phyloP scores from a whole-genome alignment of 2,113 vertebrate species.

The Lates calcarifer region DNA sequence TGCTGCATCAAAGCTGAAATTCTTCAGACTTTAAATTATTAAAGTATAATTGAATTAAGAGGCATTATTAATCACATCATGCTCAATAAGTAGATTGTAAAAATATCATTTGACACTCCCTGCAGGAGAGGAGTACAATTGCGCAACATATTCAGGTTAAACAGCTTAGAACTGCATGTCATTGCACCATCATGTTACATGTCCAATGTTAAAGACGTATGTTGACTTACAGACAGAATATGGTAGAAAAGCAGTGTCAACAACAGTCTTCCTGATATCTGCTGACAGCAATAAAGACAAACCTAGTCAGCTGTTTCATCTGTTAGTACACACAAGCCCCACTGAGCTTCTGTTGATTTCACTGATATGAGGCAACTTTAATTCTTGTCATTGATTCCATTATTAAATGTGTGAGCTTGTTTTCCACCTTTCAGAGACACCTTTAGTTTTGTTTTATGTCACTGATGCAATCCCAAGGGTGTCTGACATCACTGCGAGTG shows the following conservation, averaged over 20 bases:
- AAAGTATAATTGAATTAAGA: neutral
- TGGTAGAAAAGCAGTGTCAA: neutral
- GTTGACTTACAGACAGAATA: neutral
- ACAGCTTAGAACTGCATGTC: constrained; percentile 3
- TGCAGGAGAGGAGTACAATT: constrained; percentile 11
- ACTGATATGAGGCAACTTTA: neutral
- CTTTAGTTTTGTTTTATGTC: constrained; percentile 26
- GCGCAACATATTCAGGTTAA: constrained; percentile 53
- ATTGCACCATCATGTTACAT: neutral
- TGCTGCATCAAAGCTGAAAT: neutral
- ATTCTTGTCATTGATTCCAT: neutral
- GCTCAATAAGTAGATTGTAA: neutral
- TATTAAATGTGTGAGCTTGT: neutral
- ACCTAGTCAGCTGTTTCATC: neutral
- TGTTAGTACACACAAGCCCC: neutral
- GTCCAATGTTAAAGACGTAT: neutral
- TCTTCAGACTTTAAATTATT: neutral
- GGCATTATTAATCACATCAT: neutral
- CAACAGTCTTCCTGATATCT: neutral
- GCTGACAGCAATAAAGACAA: neutral
- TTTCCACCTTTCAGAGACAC: too few relatives aligned
- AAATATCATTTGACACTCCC: constrained; percentile 40
- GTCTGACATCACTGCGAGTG: neutral
- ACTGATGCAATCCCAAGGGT: neutral
- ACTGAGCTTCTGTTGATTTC: neutral